These are phyloP conservation scores for Anguilla japonica DNA, from an alignment of 2,113 vertebrate genomes.

Conservation along the genomic window DNA sequence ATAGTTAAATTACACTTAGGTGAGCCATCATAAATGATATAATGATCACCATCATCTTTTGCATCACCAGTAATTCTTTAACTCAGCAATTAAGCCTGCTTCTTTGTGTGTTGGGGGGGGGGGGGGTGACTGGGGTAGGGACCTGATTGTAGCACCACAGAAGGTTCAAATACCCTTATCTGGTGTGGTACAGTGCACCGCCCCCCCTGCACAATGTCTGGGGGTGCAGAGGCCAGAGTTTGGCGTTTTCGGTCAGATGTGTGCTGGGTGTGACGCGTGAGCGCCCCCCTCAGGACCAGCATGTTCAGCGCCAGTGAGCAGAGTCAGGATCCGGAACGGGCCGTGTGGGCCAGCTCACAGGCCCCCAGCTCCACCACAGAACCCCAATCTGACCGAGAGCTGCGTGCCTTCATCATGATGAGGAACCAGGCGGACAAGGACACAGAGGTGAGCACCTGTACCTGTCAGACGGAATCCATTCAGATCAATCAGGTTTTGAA, in stretches of 20 bases:
- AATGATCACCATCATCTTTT: no score
- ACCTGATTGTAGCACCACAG: no score
- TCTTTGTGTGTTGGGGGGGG: not conserved
- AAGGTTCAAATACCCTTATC: no score
- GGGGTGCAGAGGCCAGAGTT: not conserved
- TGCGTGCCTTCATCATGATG: constrained; percentile 73
- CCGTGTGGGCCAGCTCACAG: constrained; percentile 70
- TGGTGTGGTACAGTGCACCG: no score
- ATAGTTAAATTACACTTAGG: no score
- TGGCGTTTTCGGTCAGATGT: not conserved
- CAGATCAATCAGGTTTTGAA: not conserved
- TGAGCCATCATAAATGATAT: no score
- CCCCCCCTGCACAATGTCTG: not conserved
- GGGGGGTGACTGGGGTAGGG: not conserved
- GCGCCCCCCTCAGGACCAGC: not conserved
- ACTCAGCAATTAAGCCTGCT: not conserved
- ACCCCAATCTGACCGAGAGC: constrained; percentile 67
- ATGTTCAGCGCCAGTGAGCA: not conserved
- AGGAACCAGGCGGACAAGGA: constrained; percentile 75
- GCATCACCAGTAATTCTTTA: not conserved
- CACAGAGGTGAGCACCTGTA: constrained; percentile 67
- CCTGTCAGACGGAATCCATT: not conserved
- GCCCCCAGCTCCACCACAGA: constrained; percentile 68
- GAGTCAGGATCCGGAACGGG: constrained; percentile 62
- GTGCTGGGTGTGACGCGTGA: not conserved